Conservation (phyloP, 2,797 vertebrate species). For the Helarctos malayanus region DNA sequence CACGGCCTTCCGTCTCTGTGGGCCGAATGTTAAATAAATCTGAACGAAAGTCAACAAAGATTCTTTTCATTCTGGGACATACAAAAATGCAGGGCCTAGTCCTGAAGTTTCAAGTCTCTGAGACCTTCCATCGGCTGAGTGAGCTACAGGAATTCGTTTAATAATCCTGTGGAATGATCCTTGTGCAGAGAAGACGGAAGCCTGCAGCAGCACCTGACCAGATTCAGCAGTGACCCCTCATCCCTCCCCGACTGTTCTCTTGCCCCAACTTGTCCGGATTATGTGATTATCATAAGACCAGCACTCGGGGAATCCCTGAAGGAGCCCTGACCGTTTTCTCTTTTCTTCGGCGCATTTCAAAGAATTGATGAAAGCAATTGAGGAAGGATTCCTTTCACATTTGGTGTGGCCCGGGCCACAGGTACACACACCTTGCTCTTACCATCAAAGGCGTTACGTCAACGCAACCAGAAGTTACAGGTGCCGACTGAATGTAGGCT, state of each 20-base stretch:
- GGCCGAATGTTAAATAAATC: conserved; percentile 16
- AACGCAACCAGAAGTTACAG: not conserved
- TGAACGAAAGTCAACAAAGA: conserved; percentile 31
- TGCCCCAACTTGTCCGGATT: conserved; percentile 46
- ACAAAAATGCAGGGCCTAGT: not conserved
- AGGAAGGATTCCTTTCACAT: not conserved
- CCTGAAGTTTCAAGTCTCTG: not conserved
- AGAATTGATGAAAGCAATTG: not conserved
- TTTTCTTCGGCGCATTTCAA: not conserved
- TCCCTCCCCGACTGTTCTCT: not conserved
- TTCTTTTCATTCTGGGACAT: conserved; percentile 41
- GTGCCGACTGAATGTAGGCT: rapidly evolving
- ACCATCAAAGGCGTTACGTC: not conserved
- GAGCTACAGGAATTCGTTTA: conserved; percentile 29
- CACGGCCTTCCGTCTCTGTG: not conserved
- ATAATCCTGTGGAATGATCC: not conserved
- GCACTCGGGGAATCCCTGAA: not conserved
- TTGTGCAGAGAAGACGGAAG: not conserved
- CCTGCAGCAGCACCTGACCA: rapidly evolving
- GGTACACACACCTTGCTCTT: not conserved
- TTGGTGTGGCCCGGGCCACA: not conserved
- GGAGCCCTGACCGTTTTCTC: not conserved
- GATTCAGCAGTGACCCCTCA: not conserved
- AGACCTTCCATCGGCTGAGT: conserved; percentile 12
- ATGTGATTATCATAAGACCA: not conserved